phyloP scores from a whole-genome alignment of 2,797 vertebrate species.

The Takifugu rubripes region DNA sequence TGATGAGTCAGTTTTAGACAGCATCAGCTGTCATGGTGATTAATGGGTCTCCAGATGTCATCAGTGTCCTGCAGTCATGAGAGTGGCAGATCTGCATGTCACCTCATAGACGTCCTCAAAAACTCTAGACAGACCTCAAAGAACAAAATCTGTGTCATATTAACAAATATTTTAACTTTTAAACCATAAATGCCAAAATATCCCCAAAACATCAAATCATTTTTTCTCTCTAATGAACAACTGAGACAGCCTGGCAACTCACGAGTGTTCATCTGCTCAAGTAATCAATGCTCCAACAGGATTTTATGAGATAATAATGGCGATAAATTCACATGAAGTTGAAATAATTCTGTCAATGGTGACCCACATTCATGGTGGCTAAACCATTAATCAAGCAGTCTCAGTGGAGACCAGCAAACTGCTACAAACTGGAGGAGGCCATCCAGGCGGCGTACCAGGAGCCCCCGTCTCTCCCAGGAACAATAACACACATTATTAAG shows the following conservation, averaged over 20 bases:
- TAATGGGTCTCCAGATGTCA: not conserved
- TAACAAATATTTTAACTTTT: too few species aligned
- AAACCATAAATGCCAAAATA: too few species aligned
- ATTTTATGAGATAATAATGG: conserved; percentile 40
- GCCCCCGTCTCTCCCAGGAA: conserved; percentile 54
- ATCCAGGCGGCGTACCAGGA: conserved; percentile 53
- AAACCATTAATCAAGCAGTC: conserved; percentile 73
- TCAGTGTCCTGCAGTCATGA: not conserved
- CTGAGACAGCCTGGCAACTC: conserved; percentile 20
- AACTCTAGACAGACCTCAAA: too few species aligned
- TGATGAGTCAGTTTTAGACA: conserved; percentile 18
- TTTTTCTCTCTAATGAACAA: conserved; percentile 10
- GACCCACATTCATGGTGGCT: conserved; percentile 64
- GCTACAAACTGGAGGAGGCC: conserved; percentile 42
- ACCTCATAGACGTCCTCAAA: too few species aligned
- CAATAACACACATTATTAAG: conserved; percentile 52
- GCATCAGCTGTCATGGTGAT: not conserved
- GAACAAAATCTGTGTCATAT: too few species aligned
- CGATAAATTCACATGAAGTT: conserved; percentile 48
- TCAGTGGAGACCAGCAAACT: conserved; percentile 50
- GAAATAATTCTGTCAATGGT: conserved; percentile 66
- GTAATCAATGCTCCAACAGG: conserved; percentile 19
- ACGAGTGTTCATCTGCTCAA: conserved; percentile 19
- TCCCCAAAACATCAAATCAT: conserved; percentile 13
- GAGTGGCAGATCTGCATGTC: too few species aligned